Evolutionary conservation across 2,113 vertebrate genomes (phyloP).

Genomic region (Nettapus auritus): DNA sequence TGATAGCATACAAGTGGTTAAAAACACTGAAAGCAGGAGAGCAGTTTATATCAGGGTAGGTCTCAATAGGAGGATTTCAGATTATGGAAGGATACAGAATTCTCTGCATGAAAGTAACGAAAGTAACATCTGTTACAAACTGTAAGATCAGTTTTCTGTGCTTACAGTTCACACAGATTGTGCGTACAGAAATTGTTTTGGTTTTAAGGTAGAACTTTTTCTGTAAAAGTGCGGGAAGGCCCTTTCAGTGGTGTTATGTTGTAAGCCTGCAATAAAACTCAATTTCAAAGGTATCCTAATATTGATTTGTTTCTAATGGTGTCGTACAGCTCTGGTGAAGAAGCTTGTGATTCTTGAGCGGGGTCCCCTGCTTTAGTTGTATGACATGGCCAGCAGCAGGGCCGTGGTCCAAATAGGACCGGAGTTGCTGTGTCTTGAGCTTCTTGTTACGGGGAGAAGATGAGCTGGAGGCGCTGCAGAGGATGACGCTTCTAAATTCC

Average conservation of each 20-base stretch:
- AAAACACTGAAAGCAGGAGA: neutral
- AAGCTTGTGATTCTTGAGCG: neutral
- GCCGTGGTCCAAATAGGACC: neutral
- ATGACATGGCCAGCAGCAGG: neutral
- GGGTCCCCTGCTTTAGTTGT: neutral
- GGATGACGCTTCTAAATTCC: neutral
- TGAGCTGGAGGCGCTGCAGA: neutral
- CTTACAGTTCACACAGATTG: neutral
- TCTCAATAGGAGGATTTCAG: neutral
- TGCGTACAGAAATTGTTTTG: neutral
- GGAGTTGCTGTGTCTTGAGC: neutral
- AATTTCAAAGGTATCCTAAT: neutral
- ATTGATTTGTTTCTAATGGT: neutral
- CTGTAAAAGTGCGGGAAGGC: neutral
- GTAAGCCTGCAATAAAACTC: neutral
- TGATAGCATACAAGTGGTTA: neutral
- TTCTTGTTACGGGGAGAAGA: neutral
- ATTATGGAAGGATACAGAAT: neutral
- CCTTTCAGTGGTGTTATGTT: neutral
- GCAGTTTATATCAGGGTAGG: neutral
- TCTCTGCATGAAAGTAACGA: neutral
- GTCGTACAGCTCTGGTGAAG: neutral
- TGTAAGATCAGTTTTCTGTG: neutral
- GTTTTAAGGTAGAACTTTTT: neutral
- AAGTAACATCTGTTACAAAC: neutral